Evolutionary conservation across 2,797 vertebrate genomes (phyloP).

Genomic region (Lepilemur ruficaudatus): DNA sequence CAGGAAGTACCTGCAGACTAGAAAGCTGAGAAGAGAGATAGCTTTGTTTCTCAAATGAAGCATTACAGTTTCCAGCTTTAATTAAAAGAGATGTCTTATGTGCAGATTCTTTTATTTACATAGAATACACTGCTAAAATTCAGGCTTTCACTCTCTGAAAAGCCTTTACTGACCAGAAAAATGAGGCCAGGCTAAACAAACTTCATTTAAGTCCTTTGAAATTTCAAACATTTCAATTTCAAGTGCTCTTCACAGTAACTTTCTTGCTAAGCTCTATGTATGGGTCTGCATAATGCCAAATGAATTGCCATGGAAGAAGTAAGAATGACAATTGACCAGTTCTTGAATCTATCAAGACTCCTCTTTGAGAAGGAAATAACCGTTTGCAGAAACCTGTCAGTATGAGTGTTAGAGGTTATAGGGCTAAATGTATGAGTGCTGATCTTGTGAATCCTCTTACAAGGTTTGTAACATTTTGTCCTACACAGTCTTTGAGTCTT

Average conservation of each 20-base stretch:
- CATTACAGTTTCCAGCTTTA: conserved; percentile 51
- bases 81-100: conserved; percentile 67
- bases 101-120: conserved; percentile 60
- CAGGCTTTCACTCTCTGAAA: conserved; percentile 34
- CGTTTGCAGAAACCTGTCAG: background rate
- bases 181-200: conserved; percentile 11
- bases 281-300: background rate
- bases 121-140: conserved; percentile 16
- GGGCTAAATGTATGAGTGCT: background rate
- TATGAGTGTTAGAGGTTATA: background rate
- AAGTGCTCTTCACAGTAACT: background rate
- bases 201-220: conserved; percentile 46
- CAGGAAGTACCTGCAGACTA: background rate
- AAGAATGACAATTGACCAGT: background rate
- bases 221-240: conserved; percentile 61
- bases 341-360: background rate
- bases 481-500: background rate
- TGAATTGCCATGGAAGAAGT: background rate
- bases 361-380: background rate
- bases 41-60: conserved; percentile 54
- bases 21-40: conserved; percentile 56
- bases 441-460: background rate
- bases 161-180: conserved; percentile 46
- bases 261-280: background rate
- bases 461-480: background rate